A percentile compares a stretch with the other conserved stretches of the same genome.
Evolutionary conservation across 2,888 invertebrate genomes (phyloP).

Genomic region (Stenodema calcarata): DNA sequence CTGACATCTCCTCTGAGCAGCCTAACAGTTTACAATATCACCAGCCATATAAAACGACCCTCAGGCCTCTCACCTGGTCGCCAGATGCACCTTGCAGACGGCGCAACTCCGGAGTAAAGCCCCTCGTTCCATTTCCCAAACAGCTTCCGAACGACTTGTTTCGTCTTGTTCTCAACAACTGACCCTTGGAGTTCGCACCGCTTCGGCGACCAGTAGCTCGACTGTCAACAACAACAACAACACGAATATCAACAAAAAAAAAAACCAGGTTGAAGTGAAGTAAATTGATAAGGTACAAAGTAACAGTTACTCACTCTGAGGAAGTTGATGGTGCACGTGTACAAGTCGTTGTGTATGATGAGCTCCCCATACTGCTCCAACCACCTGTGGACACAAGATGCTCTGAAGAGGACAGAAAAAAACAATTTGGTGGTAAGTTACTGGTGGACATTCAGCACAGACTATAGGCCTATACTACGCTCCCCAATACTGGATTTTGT

Average conservation of each 20-base stretch:
- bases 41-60: too few species aligned
- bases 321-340: conserved; percentile 79
- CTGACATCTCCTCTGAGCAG: too few species aligned
- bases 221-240: conserved; percentile 62
- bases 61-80: conserved; percentile 67
- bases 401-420: too few species aligned
- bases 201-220: conserved; percentile 79
- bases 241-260: too few species aligned
- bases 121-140: conserved; percentile 86
- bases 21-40: too few species aligned
- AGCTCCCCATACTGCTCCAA: conserved; percentile 87
- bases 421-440: too few species aligned
- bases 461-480: too few species aligned
- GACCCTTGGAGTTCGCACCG: conserved; percentile 78
- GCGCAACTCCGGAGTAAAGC: conserved; percentile 75
- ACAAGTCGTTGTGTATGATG: conserved; percentile 69
- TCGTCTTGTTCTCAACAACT: conserved; percentile 63
- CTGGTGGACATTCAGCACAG: too few species aligned
- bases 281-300: too few species aligned
- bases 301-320: conserved; percentile 76
- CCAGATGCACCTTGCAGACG: conserved; percentile 78
- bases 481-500: too few species aligned
- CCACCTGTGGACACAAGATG: too few species aligned
- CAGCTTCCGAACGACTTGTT: conserved; percentile 67
- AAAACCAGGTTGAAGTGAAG: too few species aligned